phyloP scores from a whole-genome alignment of 2,888 invertebrate species.

The Dugesia japonica region DNA sequence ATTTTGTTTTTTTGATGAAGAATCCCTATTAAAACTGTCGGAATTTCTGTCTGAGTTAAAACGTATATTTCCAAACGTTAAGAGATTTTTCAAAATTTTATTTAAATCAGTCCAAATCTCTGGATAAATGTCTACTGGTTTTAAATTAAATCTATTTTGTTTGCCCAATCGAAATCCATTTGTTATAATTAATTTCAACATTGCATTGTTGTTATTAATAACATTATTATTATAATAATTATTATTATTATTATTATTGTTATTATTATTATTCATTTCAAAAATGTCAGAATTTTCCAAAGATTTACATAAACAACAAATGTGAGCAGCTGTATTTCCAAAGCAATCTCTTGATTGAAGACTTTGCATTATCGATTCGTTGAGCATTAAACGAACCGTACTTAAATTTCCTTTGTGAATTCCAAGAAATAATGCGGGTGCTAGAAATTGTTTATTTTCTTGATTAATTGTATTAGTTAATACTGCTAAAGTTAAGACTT shows the following conservation, averaged over 20 bases:
- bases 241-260: not conserved
- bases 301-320: not conserved
- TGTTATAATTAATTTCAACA: not conserved
- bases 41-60: not conserved
- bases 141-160: slow-evolving; percentile 15
- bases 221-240: too few species aligned
- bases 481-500: not conserved
- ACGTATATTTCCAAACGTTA: not conserved
- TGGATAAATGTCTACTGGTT: not conserved
- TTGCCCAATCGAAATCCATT: not conserved
- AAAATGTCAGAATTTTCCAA: not conserved
- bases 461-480: not conserved
- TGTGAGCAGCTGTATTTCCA: slow-evolving; percentile 1
- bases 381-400: not conserved
- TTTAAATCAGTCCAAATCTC: not conserved
- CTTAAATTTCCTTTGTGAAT: not conserved
- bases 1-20: not conserved
- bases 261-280: not conserved
- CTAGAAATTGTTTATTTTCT: not conserved
- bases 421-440: not conserved
- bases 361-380: not conserved
- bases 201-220: not conserved
- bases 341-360: not conserved
- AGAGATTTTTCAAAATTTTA: not conserved
- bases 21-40: not conserved